Evolutionary conservation across 2,888 invertebrate genomes (phyloP), one percentile per base, ranked within the genome.

Genomic region (Agriotes lineatus): DNA sequence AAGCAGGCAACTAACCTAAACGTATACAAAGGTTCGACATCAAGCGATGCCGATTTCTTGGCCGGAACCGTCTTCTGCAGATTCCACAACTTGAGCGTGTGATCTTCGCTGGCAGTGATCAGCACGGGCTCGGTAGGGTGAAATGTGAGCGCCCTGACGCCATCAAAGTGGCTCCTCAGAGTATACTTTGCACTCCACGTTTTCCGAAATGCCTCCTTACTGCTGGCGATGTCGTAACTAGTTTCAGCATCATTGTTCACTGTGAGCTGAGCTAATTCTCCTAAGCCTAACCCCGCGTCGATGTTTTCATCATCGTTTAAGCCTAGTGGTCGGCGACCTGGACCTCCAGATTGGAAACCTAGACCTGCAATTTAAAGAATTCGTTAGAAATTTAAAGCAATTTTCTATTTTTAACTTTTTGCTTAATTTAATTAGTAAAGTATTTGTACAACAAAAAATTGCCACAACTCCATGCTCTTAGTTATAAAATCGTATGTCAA

Each of bases 81-180:
- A 88, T 99, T 99, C 99, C 99, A 99, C 82, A 99, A 87, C 86
- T 99, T 99, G 44, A 99, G 88, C 56, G 99, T 99, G 85, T 98
- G 97, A 87, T 99, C 99, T 85, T 99, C 99, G 66, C 97, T 97
- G 37, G 97, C 99, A 22, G 99, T 99, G 80, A 99, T 95, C 69
- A 99, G 88, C 67, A 99, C 96, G 67, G 97, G 95, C 83, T 99
- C 98, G 72, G 93, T 93, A 62, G 98, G 97, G 86, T 96, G 96
- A 87, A 97, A 97, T 76, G 95, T 95, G 67, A 97, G 87, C 70
- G 96, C 94, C 79, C 96, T 89, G 48, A 96, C 94, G 80, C 95
- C 95, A 82, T 97, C 96, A 82, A 96, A 97, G 86, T 97, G 96
- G 82, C 96, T 96, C 76, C 96, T 90, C 81, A 99, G 87, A 67